These are phyloP conservation scores for Tursiops truncatus DNA, from an alignment of 2,113 vertebrate species.

Conservation along the genomic window DNA sequence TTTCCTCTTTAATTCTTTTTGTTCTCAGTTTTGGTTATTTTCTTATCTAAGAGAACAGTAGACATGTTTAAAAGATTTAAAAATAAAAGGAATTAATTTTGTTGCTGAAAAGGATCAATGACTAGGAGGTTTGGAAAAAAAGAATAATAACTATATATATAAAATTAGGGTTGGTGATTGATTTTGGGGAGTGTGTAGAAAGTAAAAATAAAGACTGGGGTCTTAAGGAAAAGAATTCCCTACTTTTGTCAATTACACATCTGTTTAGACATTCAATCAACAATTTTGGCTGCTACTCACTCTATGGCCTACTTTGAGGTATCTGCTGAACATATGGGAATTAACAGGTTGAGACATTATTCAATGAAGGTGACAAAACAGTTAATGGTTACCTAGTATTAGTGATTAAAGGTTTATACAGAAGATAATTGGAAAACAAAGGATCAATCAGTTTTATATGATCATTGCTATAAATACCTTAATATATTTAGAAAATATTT, in stretches of 20 bases:
- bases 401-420: not conserved
- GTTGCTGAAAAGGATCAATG: not conserved
- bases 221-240: not conserved
- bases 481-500: not conserved
- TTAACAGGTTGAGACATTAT: not conserved
- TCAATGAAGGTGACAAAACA: not conserved
- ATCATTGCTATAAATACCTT: not conserved
- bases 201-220: not conserved
- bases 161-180: not conserved
- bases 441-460: too few species aligned
- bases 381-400: not conserved
- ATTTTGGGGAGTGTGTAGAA: not conserved
- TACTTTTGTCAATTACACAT: not conserved
- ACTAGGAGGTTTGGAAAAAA: not conserved
- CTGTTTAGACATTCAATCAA: not conserved
- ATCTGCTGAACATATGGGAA: not conserved
- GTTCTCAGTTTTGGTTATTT: not conserved
- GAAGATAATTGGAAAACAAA: not conserved
- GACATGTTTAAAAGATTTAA: not conserved
- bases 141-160: not conserved
- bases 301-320: not conserved
- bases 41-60: not conserved
- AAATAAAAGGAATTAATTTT: not conserved
- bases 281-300: not conserved
- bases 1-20: not conserved